phyloP scores from a whole-genome alignment of 1,140 invertebrate species.

The Goniozus legneri region DNA sequence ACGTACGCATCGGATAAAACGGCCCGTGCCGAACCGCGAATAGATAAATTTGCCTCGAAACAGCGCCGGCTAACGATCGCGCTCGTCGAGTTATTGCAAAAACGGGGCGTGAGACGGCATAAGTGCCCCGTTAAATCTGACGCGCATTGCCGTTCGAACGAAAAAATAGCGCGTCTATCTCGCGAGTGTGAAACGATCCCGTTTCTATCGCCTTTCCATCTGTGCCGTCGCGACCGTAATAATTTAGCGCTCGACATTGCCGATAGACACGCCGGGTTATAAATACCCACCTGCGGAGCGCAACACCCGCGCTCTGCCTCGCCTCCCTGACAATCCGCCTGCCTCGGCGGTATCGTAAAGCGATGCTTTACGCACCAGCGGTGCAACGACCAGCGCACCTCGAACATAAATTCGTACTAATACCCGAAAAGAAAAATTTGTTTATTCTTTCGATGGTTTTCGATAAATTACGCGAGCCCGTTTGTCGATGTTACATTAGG shows the following conservation, averaged over 20 bases:
- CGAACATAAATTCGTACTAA: too few relatives aligned
- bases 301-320: conserved; percentile 5
- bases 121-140: conserved; percentile 14
- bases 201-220: conserved; percentile 2
- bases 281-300: conserved; percentile 8
- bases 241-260: too few relatives aligned
- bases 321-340: conserved; percentile 19
- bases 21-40: neutral
- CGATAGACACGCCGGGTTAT: too few relatives aligned
- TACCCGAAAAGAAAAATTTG: too few relatives aligned
- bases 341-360: conserved; percentile 17
- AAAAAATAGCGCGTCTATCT: conserved; percentile 11
- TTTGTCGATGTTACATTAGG: too few relatives aligned
- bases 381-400: conserved; percentile 11
- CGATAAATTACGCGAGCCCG: too few relatives aligned
- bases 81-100: too few relatives aligned
- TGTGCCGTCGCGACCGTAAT: too few relatives aligned
- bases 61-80: too few relatives aligned
- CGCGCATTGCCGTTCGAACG: conserved; percentile 3
- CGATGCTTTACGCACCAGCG: conserved; percentile 7
- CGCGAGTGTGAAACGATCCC: conserved; percentile 7
- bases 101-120: conserved; percentile 16
- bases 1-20: too few relatives aligned
- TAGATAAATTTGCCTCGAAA: too few relatives aligned
- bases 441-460: too few relatives aligned